A percentile compares a stretch with the other conserved stretches of the same genome.
phyloP scores from a whole-genome alignment of 2,113 vertebrate genomes.

The Crotalus tigris region DNA sequence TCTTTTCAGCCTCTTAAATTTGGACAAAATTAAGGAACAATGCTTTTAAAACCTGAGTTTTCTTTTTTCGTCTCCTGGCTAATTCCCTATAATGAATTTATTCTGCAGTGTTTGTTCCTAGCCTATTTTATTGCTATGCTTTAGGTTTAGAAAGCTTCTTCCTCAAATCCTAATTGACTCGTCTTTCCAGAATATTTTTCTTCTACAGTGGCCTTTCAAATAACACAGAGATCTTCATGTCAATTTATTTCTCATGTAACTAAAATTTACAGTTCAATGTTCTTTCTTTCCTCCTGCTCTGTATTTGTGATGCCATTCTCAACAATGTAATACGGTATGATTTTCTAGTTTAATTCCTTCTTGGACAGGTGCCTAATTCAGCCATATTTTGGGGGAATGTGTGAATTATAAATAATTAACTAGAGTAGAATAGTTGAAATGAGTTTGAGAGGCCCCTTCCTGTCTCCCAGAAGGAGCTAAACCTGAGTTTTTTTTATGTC shows the following conservation, averaged over 20 bases:
- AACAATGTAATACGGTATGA: neutral
- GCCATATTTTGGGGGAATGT: neutral
- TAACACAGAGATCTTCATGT: neutral
- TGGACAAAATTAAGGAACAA: neutral
- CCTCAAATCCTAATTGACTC: neutral
- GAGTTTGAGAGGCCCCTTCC: neutral
- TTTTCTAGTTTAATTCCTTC: neutral
- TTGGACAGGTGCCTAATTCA: neutral
- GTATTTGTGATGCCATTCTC: neutral
- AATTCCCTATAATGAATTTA: neutral
- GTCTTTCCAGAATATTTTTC: neutral
- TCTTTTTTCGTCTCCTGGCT: neutral
- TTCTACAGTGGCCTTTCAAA: too few species aligned
- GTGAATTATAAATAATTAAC: neutral
- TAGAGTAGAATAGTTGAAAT: neutral
- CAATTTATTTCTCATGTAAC: too few species aligned
- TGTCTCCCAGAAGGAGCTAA: neutral
- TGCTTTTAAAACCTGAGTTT: neutral
- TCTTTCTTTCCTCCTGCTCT: neutral
- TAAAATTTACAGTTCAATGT: neutral
- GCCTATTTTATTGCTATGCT: neutral
- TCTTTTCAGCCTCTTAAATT: neutral
- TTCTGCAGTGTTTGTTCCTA: neutral
- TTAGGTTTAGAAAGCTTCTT: neutral
- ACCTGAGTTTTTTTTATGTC: neutral